Evolutionary conservation across 2,797 vertebrate genomes (phyloP).

Genomic region (Parauchenoglanis punctatus): DNA sequence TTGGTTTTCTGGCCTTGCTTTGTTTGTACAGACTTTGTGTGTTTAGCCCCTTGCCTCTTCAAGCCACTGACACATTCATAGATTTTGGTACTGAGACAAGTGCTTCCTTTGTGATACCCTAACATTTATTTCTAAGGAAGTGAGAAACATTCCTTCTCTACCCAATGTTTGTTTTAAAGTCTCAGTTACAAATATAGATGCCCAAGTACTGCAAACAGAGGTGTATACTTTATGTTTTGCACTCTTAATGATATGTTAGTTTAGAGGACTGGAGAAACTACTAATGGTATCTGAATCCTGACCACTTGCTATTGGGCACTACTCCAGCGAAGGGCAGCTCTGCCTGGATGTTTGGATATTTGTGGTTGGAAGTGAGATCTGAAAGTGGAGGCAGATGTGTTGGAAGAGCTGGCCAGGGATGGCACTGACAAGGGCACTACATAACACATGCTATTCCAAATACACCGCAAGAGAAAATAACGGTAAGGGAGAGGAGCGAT

Average conservation of each 20-base stretch:
- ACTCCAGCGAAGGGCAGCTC: constrained; percentile 46
- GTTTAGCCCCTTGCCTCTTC: constrained; percentile 35
- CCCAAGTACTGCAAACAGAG: constrained; percentile 1
- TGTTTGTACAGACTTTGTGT: constrained; percentile 43
- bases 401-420: constrained; percentile 11
- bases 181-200: constrained; percentile 5
- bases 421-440: background rate
- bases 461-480: background rate
- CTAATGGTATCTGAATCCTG: constrained; percentile 31
- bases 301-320: constrained; percentile 31
- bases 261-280: constrained; percentile 38
- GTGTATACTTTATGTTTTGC: constrained; percentile 29
- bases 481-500: background rate
- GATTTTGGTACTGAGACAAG: constrained; percentile 17
- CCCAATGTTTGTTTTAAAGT: constrained; percentile 14
- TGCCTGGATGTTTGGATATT: constrained; percentile 50
- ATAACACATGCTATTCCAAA: constrained; percentile 14
- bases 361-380: constrained; percentile 57
- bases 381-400: constrained; percentile 41
- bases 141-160: constrained; percentile 6
- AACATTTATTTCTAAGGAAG: constrained; percentile 15
- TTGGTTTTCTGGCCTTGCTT: constrained; percentile 35
- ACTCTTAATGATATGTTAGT: constrained; percentile 27
- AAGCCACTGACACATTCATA: constrained; percentile 38
- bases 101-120: constrained; percentile 22